Conservation (phyloP, 64 coral and sea anemone species). For the Stichodactyla mertensii region DNA sequence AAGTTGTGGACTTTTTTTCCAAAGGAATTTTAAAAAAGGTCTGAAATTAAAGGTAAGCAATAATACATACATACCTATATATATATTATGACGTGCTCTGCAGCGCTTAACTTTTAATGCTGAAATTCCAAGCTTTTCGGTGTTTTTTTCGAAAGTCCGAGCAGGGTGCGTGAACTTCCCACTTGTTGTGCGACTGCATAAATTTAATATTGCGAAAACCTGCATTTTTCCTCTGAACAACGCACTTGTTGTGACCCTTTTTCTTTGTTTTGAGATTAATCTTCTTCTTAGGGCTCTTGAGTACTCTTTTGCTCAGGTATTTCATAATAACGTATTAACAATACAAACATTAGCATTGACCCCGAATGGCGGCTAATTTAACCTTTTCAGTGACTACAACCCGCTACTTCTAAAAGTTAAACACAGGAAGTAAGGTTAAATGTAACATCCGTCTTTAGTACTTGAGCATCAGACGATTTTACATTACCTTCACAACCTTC, state of each 20-base stretch:
- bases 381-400: neutral
- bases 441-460: neutral
- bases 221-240: neutral
- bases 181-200: neutral
- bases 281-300: neutral
- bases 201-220: neutral
- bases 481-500: neutral
- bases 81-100: neutral
- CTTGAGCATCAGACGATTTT: neutral
- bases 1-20: neutral
- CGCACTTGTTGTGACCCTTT: neutral
- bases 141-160: neutral
- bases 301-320: too few species aligned
- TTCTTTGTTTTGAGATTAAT: neutral
- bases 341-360: too few species aligned
- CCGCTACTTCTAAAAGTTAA: neutral
- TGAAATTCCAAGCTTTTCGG: neutral
- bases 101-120: neutral
- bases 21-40: neutral
- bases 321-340: too few species aligned
- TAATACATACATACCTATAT: neutral
- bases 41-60: neutral
- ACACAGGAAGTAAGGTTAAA: slow-evolving; percentile 14
- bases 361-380: too few species aligned
- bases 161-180: neutral